Percentiles rank a stretch among this genome's conserved stretches.
phyloP scores from a whole-genome alignment of 2,797 vertebrate genomes.

The Sebastes vulpes region DNA sequence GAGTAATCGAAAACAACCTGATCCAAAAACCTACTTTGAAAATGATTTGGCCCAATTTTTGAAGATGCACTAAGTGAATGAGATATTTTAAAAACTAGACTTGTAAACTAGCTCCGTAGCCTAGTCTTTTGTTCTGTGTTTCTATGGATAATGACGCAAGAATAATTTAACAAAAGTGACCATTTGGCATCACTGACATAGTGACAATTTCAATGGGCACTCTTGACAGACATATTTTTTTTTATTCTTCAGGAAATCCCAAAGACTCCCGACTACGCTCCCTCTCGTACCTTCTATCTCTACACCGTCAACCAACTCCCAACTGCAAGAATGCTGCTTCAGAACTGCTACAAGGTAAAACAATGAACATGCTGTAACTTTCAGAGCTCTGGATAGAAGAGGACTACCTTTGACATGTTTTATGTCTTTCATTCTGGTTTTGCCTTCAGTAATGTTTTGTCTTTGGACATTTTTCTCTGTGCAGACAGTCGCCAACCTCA shows the following conservation, averaged over 20 bases:
- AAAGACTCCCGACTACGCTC: constrained; percentile 95
- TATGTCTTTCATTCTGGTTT: neutral
- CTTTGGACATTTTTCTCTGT: constrained; percentile 5
- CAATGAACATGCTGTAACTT: neutral
- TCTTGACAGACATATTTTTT: neutral
- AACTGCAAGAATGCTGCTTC: constrained; percentile 91
- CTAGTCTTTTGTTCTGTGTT: neutral
- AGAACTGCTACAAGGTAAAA: constrained; percentile 93
- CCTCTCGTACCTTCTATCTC: constrained; percentile 95
- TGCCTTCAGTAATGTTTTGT: neutral
- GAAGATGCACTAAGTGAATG: neutral
- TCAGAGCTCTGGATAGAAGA: neutral
- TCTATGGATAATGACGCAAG: neutral
- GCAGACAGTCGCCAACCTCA: constrained; percentile 93
- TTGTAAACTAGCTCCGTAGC: neutral
- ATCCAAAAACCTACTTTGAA: constrained; percentile 30
- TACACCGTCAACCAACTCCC: constrained; percentile 91
- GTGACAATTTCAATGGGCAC: neutral
- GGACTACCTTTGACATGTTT: neutral
- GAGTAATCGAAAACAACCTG: neutral
- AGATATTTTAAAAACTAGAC: constrained; percentile 4
- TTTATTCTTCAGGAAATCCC: constrained; percentile 90
- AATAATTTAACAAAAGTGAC: neutral
- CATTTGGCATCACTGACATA: neutral
- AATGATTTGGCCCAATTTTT: constrained; percentile 22